Conservation (phyloP, 1,140 invertebrate species). For the Samia ricini region DNA sequence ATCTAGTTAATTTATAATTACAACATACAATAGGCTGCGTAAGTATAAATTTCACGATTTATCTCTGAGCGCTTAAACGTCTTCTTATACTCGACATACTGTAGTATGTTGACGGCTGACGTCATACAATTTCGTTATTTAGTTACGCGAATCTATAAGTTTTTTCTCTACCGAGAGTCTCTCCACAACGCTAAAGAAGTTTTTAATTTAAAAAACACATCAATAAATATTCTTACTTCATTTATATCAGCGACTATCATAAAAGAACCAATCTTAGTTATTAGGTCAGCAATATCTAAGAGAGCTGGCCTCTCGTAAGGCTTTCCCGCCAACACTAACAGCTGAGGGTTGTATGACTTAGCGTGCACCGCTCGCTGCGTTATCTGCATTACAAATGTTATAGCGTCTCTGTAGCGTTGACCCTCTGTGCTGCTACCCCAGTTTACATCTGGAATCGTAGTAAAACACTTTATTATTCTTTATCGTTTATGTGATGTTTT, state of each 20-base stretch:
- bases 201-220: neutral
- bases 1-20: too few species aligned
- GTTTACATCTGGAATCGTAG: slow-evolving; percentile 87
- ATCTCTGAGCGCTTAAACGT: too few species aligned
- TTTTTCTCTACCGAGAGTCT: too few species aligned
- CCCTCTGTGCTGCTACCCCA: slow-evolving; percentile 98
- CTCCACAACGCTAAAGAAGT: too few species aligned
- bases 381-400: slow-evolving; percentile 87
- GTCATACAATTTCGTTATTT: too few species aligned
- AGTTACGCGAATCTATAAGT: too few species aligned
- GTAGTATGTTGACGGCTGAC: too few species aligned
- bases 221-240: slow-evolving; percentile 72
- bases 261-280: slow-evolving; percentile 94
- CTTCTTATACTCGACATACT: too few species aligned
- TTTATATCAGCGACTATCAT: slow-evolving; percentile 92
- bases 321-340: slow-evolving; percentile 89
- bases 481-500: neutral
- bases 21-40: too few species aligned
- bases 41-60: too few species aligned
- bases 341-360: slow-evolving; percentile 94
- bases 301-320: slow-evolving; percentile 88
- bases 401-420: slow-evolving; percentile 84
- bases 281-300: slow-evolving; percentile 91
- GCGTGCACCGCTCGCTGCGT: slow-evolving; percentile 88
- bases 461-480: neutral